These are phyloP conservation scores for Fistularia commersonii DNA, from an alignment of 2,797 vertebrate species.

Conservation along the genomic window DNA sequence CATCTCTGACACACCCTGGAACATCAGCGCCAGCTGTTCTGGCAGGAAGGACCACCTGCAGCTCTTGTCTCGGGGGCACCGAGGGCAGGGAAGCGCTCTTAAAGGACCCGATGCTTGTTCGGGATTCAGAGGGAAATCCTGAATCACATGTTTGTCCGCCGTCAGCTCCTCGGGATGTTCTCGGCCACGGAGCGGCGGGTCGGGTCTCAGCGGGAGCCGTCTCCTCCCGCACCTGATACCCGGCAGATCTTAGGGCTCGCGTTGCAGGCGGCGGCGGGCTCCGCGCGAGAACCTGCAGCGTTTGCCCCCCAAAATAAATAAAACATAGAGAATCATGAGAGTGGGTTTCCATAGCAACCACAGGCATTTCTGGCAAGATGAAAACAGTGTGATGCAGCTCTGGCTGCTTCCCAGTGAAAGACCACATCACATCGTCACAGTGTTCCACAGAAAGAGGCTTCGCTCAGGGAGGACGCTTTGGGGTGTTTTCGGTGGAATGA, in stretches of 20 bases:
- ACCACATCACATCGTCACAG: no score
- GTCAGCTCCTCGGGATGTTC: slow-evolving; percentile 13
- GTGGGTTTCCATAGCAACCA: slow-evolving; percentile 53
- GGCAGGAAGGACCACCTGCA: no score
- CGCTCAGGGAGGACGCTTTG: no score
- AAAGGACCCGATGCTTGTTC: no score
- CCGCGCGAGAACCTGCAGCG: slow-evolving; percentile 26
- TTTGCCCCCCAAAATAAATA: slow-evolving; percentile 24
- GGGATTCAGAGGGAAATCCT: no score
- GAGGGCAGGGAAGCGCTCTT: no score
- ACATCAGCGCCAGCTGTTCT: no score
- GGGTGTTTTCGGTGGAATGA: no score
- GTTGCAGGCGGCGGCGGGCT: slow-evolving; percentile 24
- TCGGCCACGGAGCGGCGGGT: no score
- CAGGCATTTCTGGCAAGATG: slow-evolving; percentile 49
- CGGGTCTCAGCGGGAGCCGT: slow-evolving; percentile 45
- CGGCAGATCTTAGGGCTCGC: slow-evolving; percentile 44
- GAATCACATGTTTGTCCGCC: slow-evolving; percentile 8
- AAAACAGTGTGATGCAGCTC: slow-evolving; percentile 27
- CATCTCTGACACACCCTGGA: no score
- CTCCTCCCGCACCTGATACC: slow-evolving; percentile 39
- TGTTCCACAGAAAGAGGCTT: no score
- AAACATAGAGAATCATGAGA: slow-evolving; percentile 49
- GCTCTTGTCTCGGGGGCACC: no score
- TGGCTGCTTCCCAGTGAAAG: slow-evolving; percentile 18